These are phyloP conservation scores for Fregata magnificens DNA, from an alignment of 2,113 vertebrate species.

Conservation along the genomic window DNA sequence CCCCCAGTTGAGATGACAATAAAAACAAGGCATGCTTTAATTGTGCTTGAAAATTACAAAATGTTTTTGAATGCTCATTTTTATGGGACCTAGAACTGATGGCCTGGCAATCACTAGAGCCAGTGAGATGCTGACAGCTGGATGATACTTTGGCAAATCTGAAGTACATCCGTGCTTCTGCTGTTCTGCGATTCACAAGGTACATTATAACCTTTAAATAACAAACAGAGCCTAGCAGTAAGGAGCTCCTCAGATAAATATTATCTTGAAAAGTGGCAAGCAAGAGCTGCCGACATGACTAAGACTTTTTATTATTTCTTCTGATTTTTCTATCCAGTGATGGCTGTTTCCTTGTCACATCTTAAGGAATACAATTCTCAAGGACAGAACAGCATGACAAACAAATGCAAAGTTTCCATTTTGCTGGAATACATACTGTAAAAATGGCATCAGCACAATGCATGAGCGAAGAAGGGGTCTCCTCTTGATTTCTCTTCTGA, in stretches of 20 bases:
- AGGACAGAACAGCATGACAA: rapidly evolving
- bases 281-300: not conserved
- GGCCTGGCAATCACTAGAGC: not conserved
- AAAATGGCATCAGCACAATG: constrained; percentile 85
- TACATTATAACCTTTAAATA: rapidly evolving
- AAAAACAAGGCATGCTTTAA: not conserved
- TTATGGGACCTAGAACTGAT: not conserved
- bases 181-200: not conserved
- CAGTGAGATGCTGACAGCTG: not conserved
- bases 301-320: not conserved
- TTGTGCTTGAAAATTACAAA: not conserved
- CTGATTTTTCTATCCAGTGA: constrained; percentile 32
- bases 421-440: constrained; percentile 82
- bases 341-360: not conserved
- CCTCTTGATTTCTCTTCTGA: constrained; percentile 92
- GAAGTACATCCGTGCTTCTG: not conserved
- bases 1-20: not conserved
- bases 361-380: not conserved
- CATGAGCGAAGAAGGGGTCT: constrained; percentile 91
- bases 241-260: not conserved
- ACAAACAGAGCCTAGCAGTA: not conserved
- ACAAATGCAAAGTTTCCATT: rapidly evolving
- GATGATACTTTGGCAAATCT: not conserved
- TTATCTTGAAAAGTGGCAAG: not conserved
- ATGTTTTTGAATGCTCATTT: not conserved